Evolutionary conservation across 2,888 invertebrate genomes (phyloP).

Genomic region (Cartodere bifasciata): DNA sequence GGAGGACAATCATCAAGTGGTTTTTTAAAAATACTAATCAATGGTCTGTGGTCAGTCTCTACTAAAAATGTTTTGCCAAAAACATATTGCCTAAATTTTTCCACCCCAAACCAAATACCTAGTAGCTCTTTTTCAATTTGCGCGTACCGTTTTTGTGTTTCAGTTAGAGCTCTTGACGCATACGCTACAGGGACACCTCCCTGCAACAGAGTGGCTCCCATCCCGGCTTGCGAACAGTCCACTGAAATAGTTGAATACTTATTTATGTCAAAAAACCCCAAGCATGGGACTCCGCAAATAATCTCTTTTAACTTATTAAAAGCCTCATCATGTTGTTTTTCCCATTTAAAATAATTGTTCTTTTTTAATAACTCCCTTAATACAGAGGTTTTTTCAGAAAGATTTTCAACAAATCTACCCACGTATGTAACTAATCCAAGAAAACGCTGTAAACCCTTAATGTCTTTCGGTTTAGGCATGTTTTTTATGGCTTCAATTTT

Average conservation of each 20-base stretch:
- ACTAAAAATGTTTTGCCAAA: constrained; percentile 20
- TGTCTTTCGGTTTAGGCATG: constrained; percentile 9
- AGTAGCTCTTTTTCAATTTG: constrained; percentile 30
- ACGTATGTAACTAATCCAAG: constrained; percentile 20
- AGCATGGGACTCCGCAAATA: constrained; percentile 19
- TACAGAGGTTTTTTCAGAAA: constrained; percentile 16
- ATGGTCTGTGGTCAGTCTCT: constrained; percentile 28
- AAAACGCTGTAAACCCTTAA: constrained; percentile 15
- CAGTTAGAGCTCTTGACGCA: constrained; percentile 22
- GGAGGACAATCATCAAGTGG: constrained; percentile 10
- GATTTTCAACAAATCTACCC: constrained; percentile 11
- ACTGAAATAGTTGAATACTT: constrained; percentile 16
- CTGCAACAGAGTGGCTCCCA: constrained; percentile 25
- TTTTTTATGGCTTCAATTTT: constrained; percentile 12
- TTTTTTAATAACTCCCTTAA: constrained; percentile 17
- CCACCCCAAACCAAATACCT: constrained; percentile 17
- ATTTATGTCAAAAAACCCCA: constrained; percentile 23
- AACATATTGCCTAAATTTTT: constrained; percentile 24
- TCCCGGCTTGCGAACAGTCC: constrained; percentile 24
- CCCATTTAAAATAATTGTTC: constrained; percentile 17
- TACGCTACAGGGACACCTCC: constrained; percentile 22
- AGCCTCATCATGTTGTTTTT: constrained; percentile 15
- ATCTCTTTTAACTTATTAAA: constrained; percentile 22
- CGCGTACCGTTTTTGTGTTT: constrained; percentile 22
- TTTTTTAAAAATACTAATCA: constrained; percentile 21